Percentiles rank a stretch among this genome's conserved stretches.
These are phyloP conservation scores for Drosophila borborema DNA, from an alignment of 2,888 invertebrate genomes.

Conservation along the genomic window DNA sequence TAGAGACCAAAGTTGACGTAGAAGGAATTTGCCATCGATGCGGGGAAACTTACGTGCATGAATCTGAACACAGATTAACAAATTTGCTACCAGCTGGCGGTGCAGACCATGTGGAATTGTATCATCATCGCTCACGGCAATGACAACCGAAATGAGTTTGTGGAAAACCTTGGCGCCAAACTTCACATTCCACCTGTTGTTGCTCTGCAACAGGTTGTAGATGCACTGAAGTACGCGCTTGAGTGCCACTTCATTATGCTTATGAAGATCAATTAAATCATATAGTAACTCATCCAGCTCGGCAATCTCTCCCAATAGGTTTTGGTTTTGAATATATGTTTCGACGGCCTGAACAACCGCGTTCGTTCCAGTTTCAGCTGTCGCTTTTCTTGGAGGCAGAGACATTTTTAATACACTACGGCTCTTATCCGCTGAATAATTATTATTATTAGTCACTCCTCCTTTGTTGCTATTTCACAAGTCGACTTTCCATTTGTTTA, in stretches of 20 bases:
- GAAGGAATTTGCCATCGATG: slow-evolving; percentile 52
- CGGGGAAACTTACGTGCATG: slow-evolving; percentile 64
- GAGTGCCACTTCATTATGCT: slow-evolving; percentile 55
- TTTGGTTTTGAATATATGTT: slow-evolving; percentile 69
- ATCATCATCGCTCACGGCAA: slow-evolving; percentile 50
- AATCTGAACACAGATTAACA: slow-evolving; percentile 71
- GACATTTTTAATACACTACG: slow-evolving; percentile 43
- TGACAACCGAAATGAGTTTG: slow-evolving; percentile 66
- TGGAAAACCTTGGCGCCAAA: slow-evolving; percentile 69
- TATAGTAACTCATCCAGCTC: slow-evolving; percentile 67
- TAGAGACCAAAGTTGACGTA: slow-evolving; percentile 65
- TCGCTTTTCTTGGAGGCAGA: slow-evolving; percentile 55
- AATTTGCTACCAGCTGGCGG: slow-evolving; percentile 61
- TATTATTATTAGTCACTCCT: neutral
- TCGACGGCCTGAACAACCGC: slow-evolving; percentile 71
- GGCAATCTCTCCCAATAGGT: slow-evolving; percentile 68
- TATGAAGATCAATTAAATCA: slow-evolving; percentile 62
- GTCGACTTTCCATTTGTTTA: slow-evolving; percentile 1
- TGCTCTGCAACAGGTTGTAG: slow-evolving; percentile 53
- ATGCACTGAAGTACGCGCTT: slow-evolving; percentile 66
- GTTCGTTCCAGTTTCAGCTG: slow-evolving; percentile 57
- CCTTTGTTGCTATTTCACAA: slow-evolving; percentile 41
- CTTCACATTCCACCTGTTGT: slow-evolving; percentile 63
- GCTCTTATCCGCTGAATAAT: neutral
- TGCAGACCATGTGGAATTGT: slow-evolving; percentile 6